Evolutionary conservation across 2,113 vertebrate species (phyloP), one percentile per base, ranked within the genome.

Genomic region (Brachirus orientalis): DNA sequence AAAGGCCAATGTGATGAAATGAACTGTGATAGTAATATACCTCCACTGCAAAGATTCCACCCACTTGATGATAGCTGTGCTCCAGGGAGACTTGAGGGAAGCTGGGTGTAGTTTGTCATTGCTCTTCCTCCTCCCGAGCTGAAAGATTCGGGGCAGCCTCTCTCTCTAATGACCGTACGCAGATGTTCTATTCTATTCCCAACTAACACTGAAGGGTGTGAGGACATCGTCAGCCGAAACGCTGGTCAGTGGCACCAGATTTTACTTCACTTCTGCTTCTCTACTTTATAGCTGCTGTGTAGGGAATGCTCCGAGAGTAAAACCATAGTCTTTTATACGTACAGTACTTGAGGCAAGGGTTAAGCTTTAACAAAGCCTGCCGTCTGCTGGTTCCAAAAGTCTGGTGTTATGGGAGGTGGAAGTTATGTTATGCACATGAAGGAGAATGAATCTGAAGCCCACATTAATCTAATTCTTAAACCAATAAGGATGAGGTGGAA

Each of bases 61-160:
- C 48, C 33, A 18, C 65, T 10, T 38, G 11, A 60, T 18, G 37
- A 28, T 41, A 3, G 51, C 47, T 1, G 9, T 14, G 47, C 50
- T 79, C 84, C 84, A 55, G 43, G 43, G 88, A 87, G 76, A 75
- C 48, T 35, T 71, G 54, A 66, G 47, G 60, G 55, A 62, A 60
- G 64, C 55, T 43, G 17, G 9, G 36, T 77, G 85, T 67, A 85
- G 85, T 91, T 89, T 88, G 85, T 92, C 87, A 90, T 79, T 3
- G 35, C 10, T 37, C 47, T 48, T 63, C 77, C 67, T 66, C 43
- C 72, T 67, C 57, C 33, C 66, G 62, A 66, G 72, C 79, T 91
- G 89, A 92, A 85, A 91, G 86, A 92, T 89, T 87, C 79, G 90
- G 89, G 87, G 63, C 84, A 88, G 58, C 63, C 79, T 73, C 75